Percentiles rank a stretch among this genome's conserved stretches.
Conservation (phyloP, 2,797 vertebrate genomes). For the Falco rusticolus region DNA sequence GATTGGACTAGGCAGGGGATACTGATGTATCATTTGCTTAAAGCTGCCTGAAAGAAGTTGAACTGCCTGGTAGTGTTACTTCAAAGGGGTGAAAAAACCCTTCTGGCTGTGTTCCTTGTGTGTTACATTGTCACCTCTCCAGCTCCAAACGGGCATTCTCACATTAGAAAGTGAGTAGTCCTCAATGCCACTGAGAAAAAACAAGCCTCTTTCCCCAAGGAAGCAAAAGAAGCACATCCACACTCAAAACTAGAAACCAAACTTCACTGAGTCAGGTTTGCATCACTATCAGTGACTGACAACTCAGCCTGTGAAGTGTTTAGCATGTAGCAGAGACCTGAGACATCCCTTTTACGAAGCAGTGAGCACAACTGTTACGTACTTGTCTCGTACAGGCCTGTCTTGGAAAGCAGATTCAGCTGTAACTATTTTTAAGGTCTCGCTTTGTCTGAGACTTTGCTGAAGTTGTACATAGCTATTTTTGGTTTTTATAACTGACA, state of each 20-base stretch:
- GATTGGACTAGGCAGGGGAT: neutral
- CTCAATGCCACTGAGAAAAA: neutral
- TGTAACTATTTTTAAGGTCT: neutral
- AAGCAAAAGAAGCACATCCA: neutral
- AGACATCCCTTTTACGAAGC: too few relatives aligned
- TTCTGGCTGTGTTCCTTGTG: neutral
- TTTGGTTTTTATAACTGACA: neutral
- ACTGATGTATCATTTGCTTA: neutral
- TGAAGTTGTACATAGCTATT: neutral
- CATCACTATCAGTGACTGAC: neutral
- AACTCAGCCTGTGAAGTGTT: accelerated
- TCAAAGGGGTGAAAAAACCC: neutral
- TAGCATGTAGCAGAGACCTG: accelerated
- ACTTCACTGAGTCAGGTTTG: neutral
- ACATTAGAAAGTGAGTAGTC: neutral
- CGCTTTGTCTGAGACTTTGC: neutral
- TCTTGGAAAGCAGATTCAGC: neutral
- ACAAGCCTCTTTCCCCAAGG: neutral
- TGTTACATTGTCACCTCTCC: neutral
- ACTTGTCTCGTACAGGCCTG: neutral
- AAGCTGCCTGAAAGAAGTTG: neutral
- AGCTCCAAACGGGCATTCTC: neutral
- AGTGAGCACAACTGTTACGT: neutral
- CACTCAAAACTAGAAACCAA: neutral
- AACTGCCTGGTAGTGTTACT: neutral